Base-by-base conservation (phyloP, 2,797 vertebrate species). In the Molossus alvarezi region DNA sequence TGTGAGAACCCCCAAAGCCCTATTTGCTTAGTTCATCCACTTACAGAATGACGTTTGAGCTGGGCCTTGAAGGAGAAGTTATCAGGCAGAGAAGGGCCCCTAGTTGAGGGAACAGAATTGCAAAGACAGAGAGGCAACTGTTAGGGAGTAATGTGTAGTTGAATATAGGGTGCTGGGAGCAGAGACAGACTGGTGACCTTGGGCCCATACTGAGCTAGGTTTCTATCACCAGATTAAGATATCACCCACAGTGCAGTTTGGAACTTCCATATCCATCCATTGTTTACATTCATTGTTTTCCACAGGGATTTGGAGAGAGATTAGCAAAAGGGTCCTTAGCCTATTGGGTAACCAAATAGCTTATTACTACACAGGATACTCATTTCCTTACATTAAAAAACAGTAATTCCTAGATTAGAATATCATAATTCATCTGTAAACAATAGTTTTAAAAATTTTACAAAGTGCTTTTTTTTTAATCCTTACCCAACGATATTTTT, bases 41-140 rank as follows among this genome's bases (percentile, higher is more conserved):
- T 93, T 62, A 87, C 37, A 72, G 67, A 95, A 77, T 85, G 53
- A 73, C 51, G 51, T 53, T 64, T 92, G 81, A 91, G 60, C 86
- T 55, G 57, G 41, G 55, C 23, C 48, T 73, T 91, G 57, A 91
- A 71, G 53, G 48, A 57, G 13, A 73, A 79, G 15, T 81, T 92
- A 37, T 57, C 21, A 57, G 55, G 41, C n/a, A 77, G 27, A 80
- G 41, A 92, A 79, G 55, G 23, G 77, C 41, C 51, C n/a, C 91
- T 7, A 9, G 8, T 48, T 90, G 76, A 79, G 37, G 67, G 71
- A 90, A 93, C 15, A 77, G 51, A 53, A 77, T 76, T 67, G 51
- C 82, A 82, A 71, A 90, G 25, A 81, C 51, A 41, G 17, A 77
- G 53, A 58, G 71, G 60, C 60, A 58, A 11, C 48, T 64, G 3